phyloP scores from a whole-genome alignment of 2,113 vertebrate species.

The Camelus bactrianus region DNA sequence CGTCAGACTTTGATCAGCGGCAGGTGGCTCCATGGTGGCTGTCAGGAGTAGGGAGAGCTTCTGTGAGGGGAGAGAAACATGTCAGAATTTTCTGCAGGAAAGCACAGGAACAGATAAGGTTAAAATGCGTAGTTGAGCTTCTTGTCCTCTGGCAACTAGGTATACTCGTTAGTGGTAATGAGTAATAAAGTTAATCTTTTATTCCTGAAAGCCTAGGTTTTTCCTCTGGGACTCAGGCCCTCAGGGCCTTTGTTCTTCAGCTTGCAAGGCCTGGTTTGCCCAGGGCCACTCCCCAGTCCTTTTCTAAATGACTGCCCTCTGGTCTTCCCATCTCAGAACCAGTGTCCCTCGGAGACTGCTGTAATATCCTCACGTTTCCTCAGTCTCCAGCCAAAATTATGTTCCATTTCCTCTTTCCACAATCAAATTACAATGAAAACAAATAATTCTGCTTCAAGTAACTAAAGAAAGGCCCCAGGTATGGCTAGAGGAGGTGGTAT shows the following conservation, averaged over 20 bases:
- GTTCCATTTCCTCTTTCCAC: not conserved
- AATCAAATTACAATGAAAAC: not conserved
- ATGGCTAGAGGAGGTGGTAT: not conserved
- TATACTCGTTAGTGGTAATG: not conserved
- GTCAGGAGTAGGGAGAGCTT: not conserved
- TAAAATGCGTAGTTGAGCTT: not conserved
- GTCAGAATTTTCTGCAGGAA: not conserved
- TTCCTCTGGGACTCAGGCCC: not conserved
- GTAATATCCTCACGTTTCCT: not conserved
- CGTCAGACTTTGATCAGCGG: not conserved
- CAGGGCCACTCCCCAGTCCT: not conserved
- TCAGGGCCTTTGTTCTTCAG: not conserved
- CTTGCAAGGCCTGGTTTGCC: not conserved
- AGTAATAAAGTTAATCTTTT: not conserved
- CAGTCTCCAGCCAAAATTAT: not conserved
- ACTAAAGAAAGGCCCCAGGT: not conserved
- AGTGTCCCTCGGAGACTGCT: not conserved
- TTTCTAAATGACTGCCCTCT: not conserved
- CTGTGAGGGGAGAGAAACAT: not conserved
- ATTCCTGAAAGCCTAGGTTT: not conserved
- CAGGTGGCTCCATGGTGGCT: not conserved
- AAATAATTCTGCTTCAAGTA: slow-evolving; percentile 13
- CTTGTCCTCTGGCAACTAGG: not conserved
- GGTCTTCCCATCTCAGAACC: not conserved
- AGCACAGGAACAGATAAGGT: not conserved